Evolutionary conservation across 2,888 invertebrate genomes (phyloP), one percentile per base, ranked within the genome.

Genomic region (Mesorhabditis sp.): DNA sequence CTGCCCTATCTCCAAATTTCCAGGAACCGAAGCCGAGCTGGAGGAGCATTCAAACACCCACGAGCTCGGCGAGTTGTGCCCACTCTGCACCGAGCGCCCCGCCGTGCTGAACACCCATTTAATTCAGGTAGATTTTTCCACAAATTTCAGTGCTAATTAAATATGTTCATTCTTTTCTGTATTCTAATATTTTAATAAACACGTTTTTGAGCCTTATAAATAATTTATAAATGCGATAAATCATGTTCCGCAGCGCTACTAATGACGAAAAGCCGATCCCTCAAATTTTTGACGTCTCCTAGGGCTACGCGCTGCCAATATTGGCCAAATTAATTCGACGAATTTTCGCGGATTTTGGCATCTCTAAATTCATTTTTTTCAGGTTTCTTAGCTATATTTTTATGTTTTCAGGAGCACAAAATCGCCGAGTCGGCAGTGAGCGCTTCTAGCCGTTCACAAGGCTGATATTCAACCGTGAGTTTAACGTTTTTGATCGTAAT

Each of bases 391-490:
- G 4, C 13, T 5, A 45, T 13, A 2, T 41, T 65, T 41, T 41
- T 10, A 67, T 10, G 10, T 44, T 78, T 50, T 50, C 70, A 74
- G 67, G 77, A 78, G 43, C 81, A 82, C 69, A 78, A 79, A 28
- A 82, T 80, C 50, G 75, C 79, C 45, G 80, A 82, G 63, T 74
- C 73, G 28, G 81, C 80, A 43, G 79, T 78, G 66, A 80, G 43
- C 73, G 75, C 76, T 81, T 42, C 67, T 78, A 15, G 68, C 70
- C 61, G 73, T 71, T 6, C 76, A 78, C 64, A 43, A 68, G 64
- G 61, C 67, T 42, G 70, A 70, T 10, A 15, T 63, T 67, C 7
- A 28, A 45, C 13, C 66, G 58, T 66, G 66, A 61, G 10, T 66
- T n/a, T 66, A 45, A 62, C 62, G 10, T n/a, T n/a, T n/a, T n/a